A percentile compares a stretch with the other conserved stretches of the same genome.
These are phyloP conservation scores for Leucosticte australis DNA, from an alignment of 2,113 vertebrate genomes.

Conservation along the genomic window DNA sequence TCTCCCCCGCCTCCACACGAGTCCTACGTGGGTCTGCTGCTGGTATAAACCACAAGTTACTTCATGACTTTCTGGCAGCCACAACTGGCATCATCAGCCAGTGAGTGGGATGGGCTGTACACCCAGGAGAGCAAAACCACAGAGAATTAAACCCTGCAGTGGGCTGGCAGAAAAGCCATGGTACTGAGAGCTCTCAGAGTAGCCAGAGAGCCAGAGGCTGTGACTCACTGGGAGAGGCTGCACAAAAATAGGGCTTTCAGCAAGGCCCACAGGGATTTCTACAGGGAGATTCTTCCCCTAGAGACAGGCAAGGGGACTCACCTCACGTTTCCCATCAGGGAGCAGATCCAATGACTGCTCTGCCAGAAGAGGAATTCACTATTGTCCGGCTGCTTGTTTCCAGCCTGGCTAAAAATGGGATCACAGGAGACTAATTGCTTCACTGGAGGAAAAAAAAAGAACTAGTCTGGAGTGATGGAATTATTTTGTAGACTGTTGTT, in stretches of 20 bases:
- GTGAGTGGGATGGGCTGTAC: not conserved
- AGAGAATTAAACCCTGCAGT: constrained; percentile 24
- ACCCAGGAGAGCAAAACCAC: not conserved
- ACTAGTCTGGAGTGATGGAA: not conserved
- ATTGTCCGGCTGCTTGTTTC: not conserved
- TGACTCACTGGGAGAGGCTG: constrained; percentile 1
- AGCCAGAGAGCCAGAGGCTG: not conserved
- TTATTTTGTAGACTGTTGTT: constrained; percentile 51
- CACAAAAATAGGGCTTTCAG: not conserved
- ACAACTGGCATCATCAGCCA: not conserved
- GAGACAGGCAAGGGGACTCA: not conserved
- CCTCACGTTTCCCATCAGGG: not conserved
- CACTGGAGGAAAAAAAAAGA: not conserved
- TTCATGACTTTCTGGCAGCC: constrained; percentile 13
- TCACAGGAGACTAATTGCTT: constrained; percentile 30
- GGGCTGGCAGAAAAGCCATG: not conserved
- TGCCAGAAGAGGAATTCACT: not conserved
- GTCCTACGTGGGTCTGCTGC: not conserved
- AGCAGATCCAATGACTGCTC: not conserved
- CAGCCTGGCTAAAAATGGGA: constrained; percentile 35
- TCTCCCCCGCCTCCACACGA: accelerated
- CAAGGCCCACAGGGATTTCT: not conserved
- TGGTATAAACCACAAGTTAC: not conserved
- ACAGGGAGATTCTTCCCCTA: not conserved
- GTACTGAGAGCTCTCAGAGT: not conserved